These are phyloP conservation scores for Lasioglossum villosulum DNA, from an alignment of 2,888 invertebrate genomes.

Conservation along the genomic window DNA sequence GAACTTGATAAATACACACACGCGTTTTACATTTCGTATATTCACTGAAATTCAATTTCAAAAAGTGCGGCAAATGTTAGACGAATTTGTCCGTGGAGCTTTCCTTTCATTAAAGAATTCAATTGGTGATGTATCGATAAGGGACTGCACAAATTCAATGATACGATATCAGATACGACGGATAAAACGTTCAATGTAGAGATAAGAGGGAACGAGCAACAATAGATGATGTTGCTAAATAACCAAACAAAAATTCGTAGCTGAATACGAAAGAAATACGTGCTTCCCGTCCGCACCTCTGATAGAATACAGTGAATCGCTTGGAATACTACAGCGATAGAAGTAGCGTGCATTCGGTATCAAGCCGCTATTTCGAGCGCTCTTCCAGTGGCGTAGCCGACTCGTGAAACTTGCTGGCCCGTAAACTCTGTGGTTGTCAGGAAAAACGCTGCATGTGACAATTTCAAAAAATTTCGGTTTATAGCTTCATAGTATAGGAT, in stretches of 20 bases:
- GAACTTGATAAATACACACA: slow-evolving; percentile 44
- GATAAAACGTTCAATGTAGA: slow-evolving; percentile 24
- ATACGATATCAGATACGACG: slow-evolving; percentile 47
- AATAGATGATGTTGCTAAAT: slow-evolving; percentile 23
- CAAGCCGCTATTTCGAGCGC: slow-evolving; percentile 59
- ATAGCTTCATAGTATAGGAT: no score
- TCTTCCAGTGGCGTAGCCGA: slow-evolving; percentile 56
- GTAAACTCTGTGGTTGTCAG: slow-evolving; percentile 22
- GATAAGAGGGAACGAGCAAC: slow-evolving; percentile 23
- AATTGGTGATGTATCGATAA: slow-evolving; percentile 19
- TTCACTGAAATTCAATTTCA: slow-evolving; percentile 3
- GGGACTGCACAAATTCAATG: slow-evolving; percentile 15
- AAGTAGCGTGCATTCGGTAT: slow-evolving; percentile 53
- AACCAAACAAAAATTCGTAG: slow-evolving; percentile 32
- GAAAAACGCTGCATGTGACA: no score
- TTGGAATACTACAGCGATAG: slow-evolving; percentile 36
- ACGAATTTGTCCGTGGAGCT: slow-evolving; percentile 16
- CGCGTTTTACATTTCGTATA: slow-evolving; percentile 31
- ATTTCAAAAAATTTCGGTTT: no score
- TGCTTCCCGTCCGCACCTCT: slow-evolving; percentile 48
- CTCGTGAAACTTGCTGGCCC: slow-evolving; percentile 50
- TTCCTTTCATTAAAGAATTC: slow-evolving; percentile 13
- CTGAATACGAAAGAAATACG: slow-evolving; percentile 48
- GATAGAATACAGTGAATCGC: slow-evolving; percentile 43
- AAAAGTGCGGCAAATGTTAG: slow-evolving; percentile 34